Base-by-base conservation (phyloP, 2,888 invertebrate genomes). In the Netelia inedita region DNA sequence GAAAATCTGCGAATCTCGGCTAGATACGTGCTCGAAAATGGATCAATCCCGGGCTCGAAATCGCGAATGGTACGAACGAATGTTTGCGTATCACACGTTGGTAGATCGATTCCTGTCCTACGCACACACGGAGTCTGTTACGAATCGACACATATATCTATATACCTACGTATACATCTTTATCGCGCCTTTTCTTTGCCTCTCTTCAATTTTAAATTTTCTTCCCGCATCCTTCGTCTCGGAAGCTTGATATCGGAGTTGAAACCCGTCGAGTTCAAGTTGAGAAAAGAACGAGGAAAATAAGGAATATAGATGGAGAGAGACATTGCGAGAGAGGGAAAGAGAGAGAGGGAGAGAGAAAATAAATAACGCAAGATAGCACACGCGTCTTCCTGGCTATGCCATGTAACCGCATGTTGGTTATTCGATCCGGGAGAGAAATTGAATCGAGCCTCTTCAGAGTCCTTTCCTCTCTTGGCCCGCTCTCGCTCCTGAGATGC, bases 381-480 rank as follows among this genome's bases (percentile, higher is more conserved):
- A 72, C 73, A 79, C 71, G 75, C 68, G 72, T 73, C 66, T 28
- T 23, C 41, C 23, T 28, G 14, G 50, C 28, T 28, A 19, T 66
- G 35, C 16, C 16, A 14, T 59, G 75, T 57, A 84, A 84, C 80
- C 82, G 71, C 81, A 82, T 28, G 85, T 65, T 75, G 79, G 81
- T 85, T 82, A 82, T 82, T 82, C 79, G 82, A 82, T 85, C 81
- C 69, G 69, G 66, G 53, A 79, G 74, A 72, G 81, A 85, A 85
- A 85, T 85, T 82, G 85, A 85, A 82, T 79, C 79, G 82, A 74
- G 73, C 65, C 71, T 74, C 81, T 71, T 66, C 74, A 57, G 74
- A 71, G 19, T n/a, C 10, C 71, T 23, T 53, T 68, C 55, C 73
- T 55, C 63, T 28, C 21, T 8, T 2, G 23, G 41, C n/a, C 28